These are phyloP conservation scores for Exaiptasia diaphana DNA, from an alignment of 64 coral and sea anemone species.

Conservation along the genomic window DNA sequence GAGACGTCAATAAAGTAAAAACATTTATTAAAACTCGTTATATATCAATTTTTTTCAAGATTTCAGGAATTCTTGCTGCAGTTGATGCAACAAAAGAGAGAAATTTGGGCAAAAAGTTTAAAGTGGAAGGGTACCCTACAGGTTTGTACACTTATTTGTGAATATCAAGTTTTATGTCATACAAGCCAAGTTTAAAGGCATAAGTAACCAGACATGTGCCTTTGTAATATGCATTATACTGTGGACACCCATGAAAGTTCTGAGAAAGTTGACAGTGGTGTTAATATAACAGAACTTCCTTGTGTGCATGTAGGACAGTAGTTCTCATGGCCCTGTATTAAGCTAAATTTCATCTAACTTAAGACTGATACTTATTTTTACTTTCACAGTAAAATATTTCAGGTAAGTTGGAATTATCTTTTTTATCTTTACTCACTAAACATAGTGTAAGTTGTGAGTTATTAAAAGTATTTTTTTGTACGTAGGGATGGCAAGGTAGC, in stretches of 20 bases:
- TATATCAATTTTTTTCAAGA: constrained; percentile 47
- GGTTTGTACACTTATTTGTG: constrained; percentile 28
- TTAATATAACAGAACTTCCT: too few relatives aligned
- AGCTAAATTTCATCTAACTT: not conserved
- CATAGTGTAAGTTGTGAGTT: not conserved
- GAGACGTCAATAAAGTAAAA: too few relatives aligned
- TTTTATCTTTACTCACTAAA: not conserved
- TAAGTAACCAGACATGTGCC: too few relatives aligned
- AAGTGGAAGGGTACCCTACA: constrained; percentile 94
- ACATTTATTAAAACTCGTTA: too few relatives aligned
- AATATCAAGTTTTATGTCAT: not conserved
- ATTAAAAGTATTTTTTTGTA: not conserved
- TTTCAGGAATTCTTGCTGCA: constrained; percentile 71
- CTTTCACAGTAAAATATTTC: constrained; percentile 96
- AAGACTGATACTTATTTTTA: constrained; percentile 1
- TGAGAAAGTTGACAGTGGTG: too few relatives aligned
- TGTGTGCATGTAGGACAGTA: too few relatives aligned
- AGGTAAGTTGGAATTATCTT: constrained; percentile 57
- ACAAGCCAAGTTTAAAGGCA: not conserved
- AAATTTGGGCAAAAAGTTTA: constrained; percentile 72
- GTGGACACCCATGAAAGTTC: too few relatives aligned
- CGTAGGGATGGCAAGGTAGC: constrained; percentile 88
- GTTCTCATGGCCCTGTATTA: not conserved
- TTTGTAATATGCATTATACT: too few relatives aligned
- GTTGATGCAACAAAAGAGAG: constrained; percentile 87